These are phyloP conservation scores for Umimayanthus chanpuru DNA, from an alignment of 92 coral and sea anemone species.

Conservation along the genomic window DNA sequence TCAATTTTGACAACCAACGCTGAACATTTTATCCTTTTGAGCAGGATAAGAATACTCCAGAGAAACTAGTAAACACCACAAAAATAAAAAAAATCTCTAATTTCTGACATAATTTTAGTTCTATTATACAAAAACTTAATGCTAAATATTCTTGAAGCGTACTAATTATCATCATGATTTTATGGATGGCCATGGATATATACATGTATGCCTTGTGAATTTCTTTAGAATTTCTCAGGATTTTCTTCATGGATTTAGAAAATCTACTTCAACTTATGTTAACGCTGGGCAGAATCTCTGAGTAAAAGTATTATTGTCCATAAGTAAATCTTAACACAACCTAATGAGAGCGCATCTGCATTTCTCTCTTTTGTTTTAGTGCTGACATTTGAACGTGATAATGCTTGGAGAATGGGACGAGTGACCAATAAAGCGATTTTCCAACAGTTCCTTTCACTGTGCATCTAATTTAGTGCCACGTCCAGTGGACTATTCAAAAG, in stretches of 20 bases:
- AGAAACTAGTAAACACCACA: background rate
- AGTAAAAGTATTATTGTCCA: background rate
- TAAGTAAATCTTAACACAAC: background rate
- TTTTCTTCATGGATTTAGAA: background rate
- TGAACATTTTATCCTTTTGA: background rate
- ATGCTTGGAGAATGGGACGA: background rate
- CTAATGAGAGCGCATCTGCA: background rate
- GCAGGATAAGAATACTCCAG: background rate
- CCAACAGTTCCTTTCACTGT: constrained; percentile 7
- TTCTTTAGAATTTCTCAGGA: background rate
- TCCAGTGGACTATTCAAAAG: constrained; percentile 10
- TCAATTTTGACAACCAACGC: background rate
- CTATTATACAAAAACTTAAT: background rate
- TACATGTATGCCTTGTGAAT: background rate
- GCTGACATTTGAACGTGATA: constrained; percentile 14
- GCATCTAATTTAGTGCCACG: constrained; percentile 31
- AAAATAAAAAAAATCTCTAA: background rate
- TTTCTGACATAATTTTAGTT: background rate
- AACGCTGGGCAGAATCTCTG: background rate
- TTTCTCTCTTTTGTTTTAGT: background rate
- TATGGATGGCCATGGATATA: no score
- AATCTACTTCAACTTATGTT: background rate
- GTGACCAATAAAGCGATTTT: background rate
- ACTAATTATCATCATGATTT: background rate
- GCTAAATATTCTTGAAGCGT: background rate